These are phyloP conservation scores for Loripinus fragilis DNA, from an alignment of 2,888 invertebrate genomes.

Conservation along the genomic window DNA sequence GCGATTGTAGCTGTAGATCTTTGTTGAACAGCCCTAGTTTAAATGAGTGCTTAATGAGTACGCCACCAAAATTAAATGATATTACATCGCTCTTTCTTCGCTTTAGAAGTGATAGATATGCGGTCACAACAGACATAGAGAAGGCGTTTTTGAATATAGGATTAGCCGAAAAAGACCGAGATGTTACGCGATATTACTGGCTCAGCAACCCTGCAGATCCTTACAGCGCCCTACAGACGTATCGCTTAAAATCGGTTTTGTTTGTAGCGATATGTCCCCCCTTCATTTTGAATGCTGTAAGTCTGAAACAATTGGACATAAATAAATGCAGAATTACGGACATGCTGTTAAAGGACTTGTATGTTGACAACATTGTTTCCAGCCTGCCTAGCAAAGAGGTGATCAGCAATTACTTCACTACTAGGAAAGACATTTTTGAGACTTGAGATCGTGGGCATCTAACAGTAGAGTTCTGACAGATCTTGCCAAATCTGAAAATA, in stretches of 20 bases:
- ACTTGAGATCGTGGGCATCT: background rate
- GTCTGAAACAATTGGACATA: slow-evolving; percentile 34
- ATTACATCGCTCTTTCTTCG: slow-evolving; percentile 40
- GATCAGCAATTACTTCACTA: background rate
- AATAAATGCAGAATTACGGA: background rate
- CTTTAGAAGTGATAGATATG: slow-evolving; percentile 42
- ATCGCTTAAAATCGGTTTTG: slow-evolving; percentile 40
- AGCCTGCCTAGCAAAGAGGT: background rate
- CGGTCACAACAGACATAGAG: slow-evolving; percentile 44
- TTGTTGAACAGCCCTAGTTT: slow-evolving; percentile 36
- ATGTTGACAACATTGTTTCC: background rate
- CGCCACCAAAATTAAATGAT: slow-evolving; percentile 45
- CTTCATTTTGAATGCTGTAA: slow-evolving; percentile 43
- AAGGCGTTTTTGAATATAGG: slow-evolving; percentile 43
- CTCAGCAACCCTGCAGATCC: slow-evolving; percentile 40
- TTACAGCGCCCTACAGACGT: slow-evolving; percentile 25
- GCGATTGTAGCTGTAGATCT: slow-evolving; percentile 37
- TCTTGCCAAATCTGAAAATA: background rate
- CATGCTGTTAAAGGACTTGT: background rate
- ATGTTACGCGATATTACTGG: slow-evolving; percentile 51
- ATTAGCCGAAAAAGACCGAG: slow-evolving; percentile 37
- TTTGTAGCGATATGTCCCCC: slow-evolving; percentile 51
- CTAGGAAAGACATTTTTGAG: background rate
- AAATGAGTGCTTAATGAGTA: slow-evolving; percentile 47
- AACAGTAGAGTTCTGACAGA: too few relatives aligned